phyloP scores from a whole-genome alignment of 2,113 vertebrate species.

The Hippopotamus amphibius region DNA sequence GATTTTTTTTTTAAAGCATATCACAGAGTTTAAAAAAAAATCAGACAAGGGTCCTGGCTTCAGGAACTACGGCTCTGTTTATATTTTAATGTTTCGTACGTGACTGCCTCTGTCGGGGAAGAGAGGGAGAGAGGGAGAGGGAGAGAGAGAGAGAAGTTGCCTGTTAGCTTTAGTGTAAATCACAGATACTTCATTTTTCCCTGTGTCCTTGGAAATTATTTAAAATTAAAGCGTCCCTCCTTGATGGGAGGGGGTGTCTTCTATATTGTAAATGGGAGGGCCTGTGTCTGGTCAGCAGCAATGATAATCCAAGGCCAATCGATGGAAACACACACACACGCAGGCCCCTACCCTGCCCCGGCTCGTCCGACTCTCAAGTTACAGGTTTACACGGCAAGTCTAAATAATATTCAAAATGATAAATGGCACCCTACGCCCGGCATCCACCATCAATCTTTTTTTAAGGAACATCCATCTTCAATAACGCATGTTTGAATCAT shows the following conservation, averaged over 20 bases:
- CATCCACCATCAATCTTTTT: slow-evolving; percentile 99
- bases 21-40: slow-evolving; percentile 67
- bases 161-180: slow-evolving; percentile 66
- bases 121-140: background rate
- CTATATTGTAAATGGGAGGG: slow-evolving; percentile 89
- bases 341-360: slow-evolving; percentile 92
- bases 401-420: slow-evolving; percentile 99
- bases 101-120: slow-evolving; percentile 51
- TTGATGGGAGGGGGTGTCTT: slow-evolving; percentile 70
- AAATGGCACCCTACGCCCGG: slow-evolving; percentile 96
- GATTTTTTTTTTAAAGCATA: slow-evolving; percentile 47
- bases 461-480: slow-evolving; percentile 99
- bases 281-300: slow-evolving; percentile 95
- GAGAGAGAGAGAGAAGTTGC: slow-evolving; percentile 49
- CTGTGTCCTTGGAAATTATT: slow-evolving; percentile 78
- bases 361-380: slow-evolving; percentile 97
- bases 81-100: slow-evolving; percentile 67
- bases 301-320: slow-evolving; percentile 93
- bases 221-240: slow-evolving; percentile 70
- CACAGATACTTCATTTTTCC: slow-evolving; percentile 69
- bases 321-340: slow-evolving; percentile 91
- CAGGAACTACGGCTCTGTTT: slow-evolving; percentile 70
- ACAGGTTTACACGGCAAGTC: slow-evolving; percentile 99
- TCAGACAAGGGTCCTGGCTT: slow-evolving; percentile 64
- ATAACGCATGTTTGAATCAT: slow-evolving; percentile 95